Evolutionary conservation across 30 jellyfish, hydroid and myxozoan species (phyloP), one percentile per base, ranked within the genome.

Genomic region (Aurelia aurita): DNA sequence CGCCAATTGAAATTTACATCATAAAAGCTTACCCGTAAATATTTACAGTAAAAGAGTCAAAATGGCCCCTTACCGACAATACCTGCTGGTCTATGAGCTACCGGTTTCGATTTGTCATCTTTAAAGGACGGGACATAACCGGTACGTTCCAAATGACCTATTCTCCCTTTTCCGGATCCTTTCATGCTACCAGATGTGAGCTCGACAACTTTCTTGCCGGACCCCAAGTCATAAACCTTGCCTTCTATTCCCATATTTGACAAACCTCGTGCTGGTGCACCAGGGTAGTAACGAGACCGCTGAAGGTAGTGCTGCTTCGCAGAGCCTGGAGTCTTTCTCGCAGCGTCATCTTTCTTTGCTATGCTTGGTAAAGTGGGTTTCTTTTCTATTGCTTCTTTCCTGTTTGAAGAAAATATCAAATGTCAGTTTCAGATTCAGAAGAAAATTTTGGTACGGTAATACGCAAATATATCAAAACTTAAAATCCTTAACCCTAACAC

Each of bases 121-220:
- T 78, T 96, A 69, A 92, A 80, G 47, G 96, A 39, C 21, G 98
- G 98, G 39, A 92, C 69, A 58, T 92, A 86, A 14, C 91, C 61
- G 13, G 91, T 46, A 28, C 84, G 57, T 58, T 85, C 88, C 63
- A 90, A 20, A 25, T 58, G 74, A 16, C 97, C 93, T 13, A 80
- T 55, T 39, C 84, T 61, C 47, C 92, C 73, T 53, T 69, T 61
- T 13, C 90, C 91, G 6, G 96, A 82, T n/a, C 84, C 90, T 49
- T 88, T 88, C 68, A 73, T 51, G 49, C 74, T 58, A 11, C 97
- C 97, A 4, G 99, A 94, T 25, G 97, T 88, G 49, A 94, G 81
- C 71, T 94, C 99, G 16, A 94, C 99, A 47, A 94, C 93, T 49
- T 94, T 94, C 72, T 88, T 88, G 35, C 99, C 99, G 49, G 93